Evolutionary conservation across 2,113 vertebrate species (phyloP).

Genomic region (Ptilonorhynchus violaceus): DNA sequence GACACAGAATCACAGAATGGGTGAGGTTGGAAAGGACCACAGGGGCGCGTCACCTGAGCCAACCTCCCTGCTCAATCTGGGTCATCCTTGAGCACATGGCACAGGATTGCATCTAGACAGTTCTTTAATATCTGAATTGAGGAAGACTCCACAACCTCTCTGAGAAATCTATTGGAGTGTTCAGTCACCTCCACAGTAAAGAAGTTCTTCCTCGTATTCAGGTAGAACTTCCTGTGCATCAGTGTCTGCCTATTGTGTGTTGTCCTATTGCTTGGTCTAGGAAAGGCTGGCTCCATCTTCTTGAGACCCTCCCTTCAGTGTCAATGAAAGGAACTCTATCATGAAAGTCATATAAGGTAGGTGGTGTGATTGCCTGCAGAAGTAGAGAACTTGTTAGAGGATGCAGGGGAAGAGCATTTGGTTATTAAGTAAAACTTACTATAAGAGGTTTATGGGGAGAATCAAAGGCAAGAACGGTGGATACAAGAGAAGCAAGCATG

Average conservation of each 20-base stretch:
- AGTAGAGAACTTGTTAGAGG: neutral
- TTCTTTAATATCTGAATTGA: neutral
- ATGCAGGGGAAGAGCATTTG: neutral
- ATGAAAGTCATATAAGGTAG: neutral
- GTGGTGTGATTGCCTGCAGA: neutral
- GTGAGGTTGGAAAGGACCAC: neutral
- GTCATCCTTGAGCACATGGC: neutral
- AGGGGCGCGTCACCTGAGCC: no score
- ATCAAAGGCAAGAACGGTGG: neutral
- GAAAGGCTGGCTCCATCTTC: neutral
- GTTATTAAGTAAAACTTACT: neutral
- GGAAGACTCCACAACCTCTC: neutral
- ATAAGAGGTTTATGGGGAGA: neutral
- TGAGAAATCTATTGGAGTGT: neutral
- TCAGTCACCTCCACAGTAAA: neutral
- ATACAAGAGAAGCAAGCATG: neutral
- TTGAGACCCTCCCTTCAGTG: neutral
- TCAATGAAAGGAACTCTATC: neutral
- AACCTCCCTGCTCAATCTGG: no score
- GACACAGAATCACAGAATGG: neutral
- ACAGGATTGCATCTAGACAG: neutral
- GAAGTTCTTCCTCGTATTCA: neutral
- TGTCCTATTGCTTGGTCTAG: no score
- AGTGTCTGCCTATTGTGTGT: neutral
- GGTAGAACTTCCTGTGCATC: neutral